Base-by-base conservation (phyloP, 2,888 invertebrate species). In the Noctua fimbriata region DNA sequence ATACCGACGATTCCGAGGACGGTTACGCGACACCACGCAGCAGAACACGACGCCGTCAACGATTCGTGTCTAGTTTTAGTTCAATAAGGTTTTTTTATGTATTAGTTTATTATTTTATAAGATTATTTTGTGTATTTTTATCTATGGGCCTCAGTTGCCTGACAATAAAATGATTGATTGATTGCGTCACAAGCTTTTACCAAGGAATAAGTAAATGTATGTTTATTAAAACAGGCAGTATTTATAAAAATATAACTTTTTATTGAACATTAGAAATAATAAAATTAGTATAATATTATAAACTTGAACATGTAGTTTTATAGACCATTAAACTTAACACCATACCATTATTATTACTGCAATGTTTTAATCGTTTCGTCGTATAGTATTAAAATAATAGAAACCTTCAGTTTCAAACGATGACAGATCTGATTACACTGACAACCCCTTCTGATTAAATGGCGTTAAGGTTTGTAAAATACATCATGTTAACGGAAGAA, bases 301-400 rank as follows among this genome's bases (percentile, higher is more conserved):
- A 49, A n/a, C n/a, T 16, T 41, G 10, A 36, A 36, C 24, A 47
- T 49, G 24, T 41, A 41, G 41, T 73, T 79, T 32, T 32, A 66
- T 58, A 58, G 16, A 58, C n/a, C 21, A 73, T 58, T 67, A 67
- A 73, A 79, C 18, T 18, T 49, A 60, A 80, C 41, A 73, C 58
- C 16, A 49, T 58, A 41, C 16, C 10, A 24, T 12, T 12, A 47
- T 32, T 72, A 72, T 80, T 28, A 47, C 21, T 18, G 4, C 1
- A 80, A 28, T n/a, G 24, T 44, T 79, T 79, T 18, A 79, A 9
- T 70, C 16, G 12, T 6, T 18, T 18, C 1, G 16, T 18, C 18
- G 9, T 74, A 28, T 7, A 41, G 12, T 12, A 24, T 2, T 47
- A n/a, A 32, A 18, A 14, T 12, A 9, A 3, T 32, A 16, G 12